Percentiles rank a stretch among this genome's conserved stretches.
Evolutionary conservation across 2,797 vertebrate genomes (phyloP).

Genomic region (Pygocentrus nattereri): DNA sequence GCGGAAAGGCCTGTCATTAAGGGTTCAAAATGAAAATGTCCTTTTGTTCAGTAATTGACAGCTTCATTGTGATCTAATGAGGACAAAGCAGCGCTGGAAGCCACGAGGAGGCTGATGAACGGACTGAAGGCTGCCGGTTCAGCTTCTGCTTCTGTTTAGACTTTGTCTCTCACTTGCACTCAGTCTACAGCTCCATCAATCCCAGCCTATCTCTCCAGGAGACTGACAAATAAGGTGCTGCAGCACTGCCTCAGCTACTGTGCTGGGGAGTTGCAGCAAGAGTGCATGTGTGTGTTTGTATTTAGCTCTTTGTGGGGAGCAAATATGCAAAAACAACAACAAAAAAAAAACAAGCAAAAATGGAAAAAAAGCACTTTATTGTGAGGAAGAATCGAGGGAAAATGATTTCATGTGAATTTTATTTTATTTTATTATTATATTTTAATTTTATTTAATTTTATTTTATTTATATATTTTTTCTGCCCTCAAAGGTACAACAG

Average conservation of each 20-base stretch:
- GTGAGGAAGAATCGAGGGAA: too few relatives aligned
- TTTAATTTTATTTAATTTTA: too few relatives aligned
- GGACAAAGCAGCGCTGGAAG: not conserved
- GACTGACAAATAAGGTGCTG: slow-evolving; percentile 36
- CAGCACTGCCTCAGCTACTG: slow-evolving; percentile 29
- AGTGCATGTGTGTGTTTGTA: not conserved
- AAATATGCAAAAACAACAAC: not conserved
- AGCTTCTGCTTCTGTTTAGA: not conserved
- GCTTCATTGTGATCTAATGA: slow-evolving; percentile 24
- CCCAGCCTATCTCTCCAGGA: slow-evolving; percentile 11
- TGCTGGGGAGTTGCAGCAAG: slow-evolving; percentile 9
- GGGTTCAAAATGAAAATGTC: slow-evolving; percentile 17
- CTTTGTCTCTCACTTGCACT: slow-evolving; percentile 10
- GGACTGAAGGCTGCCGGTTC: not conserved
- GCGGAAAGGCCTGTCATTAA: slow-evolving; percentile 16
- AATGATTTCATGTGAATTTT: too few relatives aligned
- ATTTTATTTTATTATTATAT: too few relatives aligned
- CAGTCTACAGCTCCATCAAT: slow-evolving; percentile 18
- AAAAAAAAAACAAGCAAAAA: too few relatives aligned
- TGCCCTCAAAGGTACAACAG: too few relatives aligned
- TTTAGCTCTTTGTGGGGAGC: not conserved
- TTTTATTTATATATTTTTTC: too few relatives aligned
- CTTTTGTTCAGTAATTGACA: slow-evolving; percentile 29
- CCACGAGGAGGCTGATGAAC: not conserved
- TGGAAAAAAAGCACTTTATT: not conserved